Evolutionary conservation across 2,888 invertebrate genomes (phyloP), one percentile per base, ranked within the genome.

Genomic region (Dugesia japonica): DNA sequence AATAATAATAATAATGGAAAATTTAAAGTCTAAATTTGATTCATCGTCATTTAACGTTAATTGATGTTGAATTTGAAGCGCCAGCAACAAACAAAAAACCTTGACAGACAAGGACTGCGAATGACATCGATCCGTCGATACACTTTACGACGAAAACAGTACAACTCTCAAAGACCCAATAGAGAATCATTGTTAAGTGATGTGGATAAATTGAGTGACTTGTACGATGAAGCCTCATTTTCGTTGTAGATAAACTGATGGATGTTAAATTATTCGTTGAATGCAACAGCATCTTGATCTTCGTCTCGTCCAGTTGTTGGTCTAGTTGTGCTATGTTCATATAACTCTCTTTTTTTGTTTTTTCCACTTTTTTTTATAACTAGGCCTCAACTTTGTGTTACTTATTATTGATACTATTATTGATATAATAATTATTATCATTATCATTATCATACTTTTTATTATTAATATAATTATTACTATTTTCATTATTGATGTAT

Each of bases 41-140:
- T 31, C 13, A 31, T 31, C 31, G 31, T 13, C 31, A 56, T 56
- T 9, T 9, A 56, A 56, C 9, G 7, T 1, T 20, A 56, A 56
- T 56, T 56, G 56, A 56, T 56, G 23, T 13, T 56, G 23, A 56
- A 56, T 56, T 56, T 56, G n/a, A 56, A 56, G 56, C 56, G 56
- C n/a, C 56, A 56, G n/a, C 20, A 56, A n/a, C 56, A 56, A 56
- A 23, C 56, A 56, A n/a, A 56, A 56, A 56, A 56, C 56, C 72
- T 72, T 28, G 72, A 72, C 72, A 15, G 72, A 31, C 72, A 72
- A 31, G 72, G 72, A 28, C 72, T 72, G 7, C 72, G 28, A 23
- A 27, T 72, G 28, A 31, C 28, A 1, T 28, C 28, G 28, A 31
- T 72, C 31, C 72, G 72, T 33, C 72, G 72, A 27, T 72, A 28